Percentiles rank a stretch among this genome's conserved stretches.
Evolutionary conservation across 2,113 vertebrate genomes (phyloP).

Genomic region (Perca flavescens): DNA sequence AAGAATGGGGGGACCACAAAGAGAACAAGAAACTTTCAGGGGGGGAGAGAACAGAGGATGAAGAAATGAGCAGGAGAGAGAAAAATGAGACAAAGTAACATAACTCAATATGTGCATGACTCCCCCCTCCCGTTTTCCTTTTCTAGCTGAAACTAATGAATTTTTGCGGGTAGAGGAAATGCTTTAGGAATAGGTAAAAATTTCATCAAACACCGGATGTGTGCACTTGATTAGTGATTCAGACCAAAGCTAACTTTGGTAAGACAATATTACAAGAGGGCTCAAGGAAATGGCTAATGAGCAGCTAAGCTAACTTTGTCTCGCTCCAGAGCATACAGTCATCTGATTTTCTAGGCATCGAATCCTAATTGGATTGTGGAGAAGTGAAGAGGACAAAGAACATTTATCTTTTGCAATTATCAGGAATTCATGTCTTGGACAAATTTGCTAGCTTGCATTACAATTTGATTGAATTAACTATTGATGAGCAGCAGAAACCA

Average conservation of each 20-base stretch:
- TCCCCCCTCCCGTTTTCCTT: conserved; percentile 43
- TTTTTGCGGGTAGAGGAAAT: conserved; percentile 69
- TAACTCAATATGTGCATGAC: conserved; percentile 44
- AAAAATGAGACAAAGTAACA: conserved; percentile 54
- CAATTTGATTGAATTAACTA: conserved; percentile 71
- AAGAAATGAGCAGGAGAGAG: conserved; percentile 46
- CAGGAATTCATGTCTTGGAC: conserved; percentile 69
- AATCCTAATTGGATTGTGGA: conserved; percentile 78
- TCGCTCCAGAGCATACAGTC: conserved; percentile 67
- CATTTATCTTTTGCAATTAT: conserved; percentile 72
- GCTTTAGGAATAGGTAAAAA: conserved; percentile 75
- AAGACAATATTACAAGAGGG: conserved; percentile 79
- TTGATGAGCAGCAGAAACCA: conserved; percentile 67
- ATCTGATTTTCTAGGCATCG: conserved; percentile 59
- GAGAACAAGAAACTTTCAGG: conserved; percentile 10
- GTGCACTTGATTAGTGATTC: conserved; percentile 76
- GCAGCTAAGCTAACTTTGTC: conserved; percentile 74
- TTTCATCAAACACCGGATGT: conserved; percentile 80
- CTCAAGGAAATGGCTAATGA: conserved; percentile 79
- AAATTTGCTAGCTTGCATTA: conserved; percentile 75
- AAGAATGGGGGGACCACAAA: conserved; percentile 19
- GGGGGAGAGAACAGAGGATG: conserved; percentile 26
- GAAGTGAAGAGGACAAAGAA: conserved; percentile 69
- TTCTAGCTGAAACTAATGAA: conserved; percentile 69
- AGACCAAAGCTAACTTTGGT: conserved; percentile 77